phyloP scores from a whole-genome alignment of 2,113 vertebrate species.

The Platysteira castanea region DNA sequence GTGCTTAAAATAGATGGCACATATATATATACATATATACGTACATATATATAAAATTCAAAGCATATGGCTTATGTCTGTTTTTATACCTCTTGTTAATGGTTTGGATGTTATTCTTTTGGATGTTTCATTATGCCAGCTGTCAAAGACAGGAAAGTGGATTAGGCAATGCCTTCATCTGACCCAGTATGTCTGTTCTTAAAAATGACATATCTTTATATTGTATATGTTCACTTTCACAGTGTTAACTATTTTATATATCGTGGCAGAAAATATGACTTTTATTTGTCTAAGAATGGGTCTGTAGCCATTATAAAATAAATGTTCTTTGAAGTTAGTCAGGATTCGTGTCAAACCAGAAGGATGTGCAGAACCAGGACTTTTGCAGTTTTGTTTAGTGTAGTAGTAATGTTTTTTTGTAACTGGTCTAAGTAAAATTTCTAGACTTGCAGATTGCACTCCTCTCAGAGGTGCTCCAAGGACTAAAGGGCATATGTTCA shows the following conservation, averaged over 20 bases:
- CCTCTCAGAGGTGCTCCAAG: neutral
- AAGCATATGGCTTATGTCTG: neutral
- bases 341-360: fast-evolving
- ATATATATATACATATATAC: too few species aligned
- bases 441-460: neutral
- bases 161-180: neutral
- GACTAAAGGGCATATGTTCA: neutral
- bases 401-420: neutral
- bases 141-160: neutral
- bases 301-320: neutral
- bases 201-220: neutral
- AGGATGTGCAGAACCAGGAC: neutral
- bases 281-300: neutral
- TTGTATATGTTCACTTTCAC: neutral
- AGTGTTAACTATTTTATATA: neutral
- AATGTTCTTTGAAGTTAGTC: neutral
- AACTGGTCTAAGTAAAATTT: neutral
- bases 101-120: neutral
- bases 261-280: neutral
- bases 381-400: neutral
- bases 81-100: neutral
- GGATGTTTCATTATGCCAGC: neutral
- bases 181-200: neutral
- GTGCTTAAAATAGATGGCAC: neutral
- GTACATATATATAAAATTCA: neutral